Evolutionary conservation across 2,113 vertebrate species (phyloP).

Genomic region (Passer domesticus): DNA sequence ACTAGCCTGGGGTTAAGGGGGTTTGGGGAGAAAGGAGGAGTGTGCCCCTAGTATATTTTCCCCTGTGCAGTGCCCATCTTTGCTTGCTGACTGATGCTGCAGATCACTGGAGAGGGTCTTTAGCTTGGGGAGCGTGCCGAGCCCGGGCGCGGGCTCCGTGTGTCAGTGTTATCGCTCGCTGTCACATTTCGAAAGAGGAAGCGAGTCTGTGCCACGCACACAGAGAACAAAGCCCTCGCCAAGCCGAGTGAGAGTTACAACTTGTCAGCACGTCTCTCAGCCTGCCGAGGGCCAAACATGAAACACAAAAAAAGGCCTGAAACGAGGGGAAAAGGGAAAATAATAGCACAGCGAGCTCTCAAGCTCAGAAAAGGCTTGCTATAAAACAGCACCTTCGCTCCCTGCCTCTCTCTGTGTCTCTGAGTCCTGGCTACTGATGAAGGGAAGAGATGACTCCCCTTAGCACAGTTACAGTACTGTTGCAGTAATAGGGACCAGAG

Average conservation of each 20-base stretch:
- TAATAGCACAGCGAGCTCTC: slow-evolving; percentile 23
- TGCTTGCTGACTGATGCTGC: background rate
- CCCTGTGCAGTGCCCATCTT: background rate
- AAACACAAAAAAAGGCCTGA: slow-evolving; percentile 42
- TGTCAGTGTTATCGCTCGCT: slow-evolving; percentile 13
- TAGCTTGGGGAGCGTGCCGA: background rate
- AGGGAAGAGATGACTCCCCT: slow-evolving; percentile 29
- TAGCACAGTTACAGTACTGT: slow-evolving; percentile 3
- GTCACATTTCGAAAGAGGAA: slow-evolving; percentile 29
- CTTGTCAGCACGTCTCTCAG: slow-evolving; percentile 58
- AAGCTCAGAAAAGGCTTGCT: slow-evolving; percentile 23
- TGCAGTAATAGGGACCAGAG: background rate
- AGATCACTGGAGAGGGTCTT: slow-evolving; percentile 15
- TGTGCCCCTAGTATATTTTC: background rate
- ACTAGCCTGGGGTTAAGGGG: background rate
- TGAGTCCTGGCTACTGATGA: slow-evolving; percentile 1
- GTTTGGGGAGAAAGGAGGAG: background rate
- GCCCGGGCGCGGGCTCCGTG: background rate
- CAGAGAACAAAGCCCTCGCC: slow-evolving; percentile 41
- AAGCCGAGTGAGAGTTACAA: slow-evolving; percentile 43
- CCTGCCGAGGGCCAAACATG: slow-evolving; percentile 55
- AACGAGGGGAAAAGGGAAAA: slow-evolving; percentile 23
- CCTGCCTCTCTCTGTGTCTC: background rate
- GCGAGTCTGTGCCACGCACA: background rate
- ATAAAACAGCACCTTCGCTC: slow-evolving; percentile 14